A percentile compares a stretch with the other conserved stretches of the same genome.
Conservation (phyloP, 2,888 invertebrate genomes). For the Metopia argyrocephala region DNA sequence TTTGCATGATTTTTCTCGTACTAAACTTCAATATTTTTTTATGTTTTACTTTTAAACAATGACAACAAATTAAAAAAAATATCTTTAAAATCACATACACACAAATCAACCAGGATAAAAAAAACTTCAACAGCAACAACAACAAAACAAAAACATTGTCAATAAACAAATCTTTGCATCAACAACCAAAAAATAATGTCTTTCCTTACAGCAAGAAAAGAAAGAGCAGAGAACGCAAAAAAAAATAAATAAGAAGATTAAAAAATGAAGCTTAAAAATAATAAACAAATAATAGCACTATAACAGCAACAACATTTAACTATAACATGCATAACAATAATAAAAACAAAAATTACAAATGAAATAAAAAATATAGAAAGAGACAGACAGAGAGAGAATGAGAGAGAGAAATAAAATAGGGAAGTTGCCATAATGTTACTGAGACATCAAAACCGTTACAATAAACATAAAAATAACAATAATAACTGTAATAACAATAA, state of each 20-base stretch:
- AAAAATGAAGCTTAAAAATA: constrained; percentile 47
- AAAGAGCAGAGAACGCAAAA: not conserved
- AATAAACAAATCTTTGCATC: constrained; percentile 39
- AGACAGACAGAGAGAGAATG: not conserved
- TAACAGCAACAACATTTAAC: constrained; percentile 15
- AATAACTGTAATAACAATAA: constrained; percentile 29
- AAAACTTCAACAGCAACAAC: constrained; percentile 5
- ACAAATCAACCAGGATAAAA: not conserved
- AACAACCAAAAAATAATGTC: constrained; percentile 26
- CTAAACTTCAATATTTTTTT: not conserved
- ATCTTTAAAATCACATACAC: too few relatives aligned
- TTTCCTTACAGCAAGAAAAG: not conserved
- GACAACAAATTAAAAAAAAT: not conserved
- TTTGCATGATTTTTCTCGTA: constrained; percentile 21
- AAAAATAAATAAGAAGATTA: not conserved
- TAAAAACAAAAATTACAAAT: constrained; percentile 8
- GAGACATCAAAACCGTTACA: constrained; percentile 26
- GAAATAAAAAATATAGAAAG: constrained; percentile 1
- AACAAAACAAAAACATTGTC: constrained; percentile 25
- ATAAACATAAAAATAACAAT: constrained; percentile 25
- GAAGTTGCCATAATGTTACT: constrained; percentile 51
- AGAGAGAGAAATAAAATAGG: not conserved
- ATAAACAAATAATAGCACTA: constrained; percentile 38
- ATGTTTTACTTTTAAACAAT: not conserved
- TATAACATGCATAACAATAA: constrained; percentile 4